These are phyloP conservation scores for Selene dorsalis DNA, from an alignment of 2,797 vertebrate species.

Conservation along the genomic window DNA sequence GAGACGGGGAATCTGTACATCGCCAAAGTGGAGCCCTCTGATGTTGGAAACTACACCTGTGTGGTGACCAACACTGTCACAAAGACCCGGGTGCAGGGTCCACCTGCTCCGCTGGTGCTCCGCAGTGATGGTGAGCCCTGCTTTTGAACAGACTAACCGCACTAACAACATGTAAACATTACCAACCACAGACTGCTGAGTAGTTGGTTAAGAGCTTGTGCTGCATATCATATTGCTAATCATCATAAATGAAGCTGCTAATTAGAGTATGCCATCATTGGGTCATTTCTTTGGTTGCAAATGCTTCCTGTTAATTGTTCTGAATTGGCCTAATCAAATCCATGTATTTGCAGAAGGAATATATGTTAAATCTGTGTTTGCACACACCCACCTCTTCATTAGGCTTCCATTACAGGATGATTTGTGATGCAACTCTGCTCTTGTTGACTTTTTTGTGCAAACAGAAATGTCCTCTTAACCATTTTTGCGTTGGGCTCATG, in stretches of 20 bases:
- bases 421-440: background rate
- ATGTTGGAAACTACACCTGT: conserved; percentile 98
- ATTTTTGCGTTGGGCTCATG: background rate
- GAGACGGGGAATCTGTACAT: conserved; percentile 97
- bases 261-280: background rate
- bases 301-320: background rate
- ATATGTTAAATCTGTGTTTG: background rate
- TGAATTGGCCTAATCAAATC: background rate
- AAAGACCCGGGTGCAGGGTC: conserved; percentile 90
- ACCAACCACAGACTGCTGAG: background rate
- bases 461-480: background rate
- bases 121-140: conserved; percentile 91
- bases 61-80: conserved; percentile 95
- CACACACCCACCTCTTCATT: background rate
- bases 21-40: conserved; percentile 94
- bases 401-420: background rate
- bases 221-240: background rate
- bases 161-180: conserved; percentile 1
- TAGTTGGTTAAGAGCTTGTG: background rate
- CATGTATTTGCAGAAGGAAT: conserved; percentile 4
- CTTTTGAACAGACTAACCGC: background rate
- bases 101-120: conserved; percentile 93
- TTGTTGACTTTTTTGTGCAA: background rate
- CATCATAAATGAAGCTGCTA: background rate
- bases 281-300: background rate